Evolutionary conservation across 37 sponge, comb jelly and placozoan genomes (phyloP), one percentile per base, ranked within the genome.

Genomic region (Crambe crambe): DNA sequence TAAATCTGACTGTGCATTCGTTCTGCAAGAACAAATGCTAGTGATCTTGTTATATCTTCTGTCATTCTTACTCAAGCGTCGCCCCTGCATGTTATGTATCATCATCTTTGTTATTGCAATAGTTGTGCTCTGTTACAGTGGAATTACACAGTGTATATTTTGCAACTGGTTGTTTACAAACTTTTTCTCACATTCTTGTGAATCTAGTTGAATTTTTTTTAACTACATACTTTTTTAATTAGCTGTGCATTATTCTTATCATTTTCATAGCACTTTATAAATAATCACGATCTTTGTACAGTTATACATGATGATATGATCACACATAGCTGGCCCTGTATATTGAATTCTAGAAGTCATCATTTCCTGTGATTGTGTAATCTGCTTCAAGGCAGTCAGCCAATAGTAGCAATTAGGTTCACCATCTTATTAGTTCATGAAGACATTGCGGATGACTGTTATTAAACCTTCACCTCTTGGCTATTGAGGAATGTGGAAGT

Each of bases 31-130:
- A 42, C 97, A 97, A 71, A 83, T 88, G 73, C 35, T 92, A 3
- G 83, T 95, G 32, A 80, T 95, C 38, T 21, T 90, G 18, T 69
- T 95, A 26, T 95, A 91, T 61, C 69, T 95, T 29, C 68, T 89
- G 20, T 86, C 88, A 0, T 91, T 95, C 63, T 62, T 91, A 21
- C 85, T 97, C n/a, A 88, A 92, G 40, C 74, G 95, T 34, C 80
- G 93, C 23, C 97, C 97, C 2, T 97, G 97, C 57, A 74, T 91
- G 23, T 74, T 97, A 9, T 97, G 97, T 56, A 75, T 90, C 22
- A 72, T 85, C 20, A 90, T 93, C n/a, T 97, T 97, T 42, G 76
- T 94, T 37, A 51, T 90, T 35, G 92, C 97, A 9, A 82, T 88
- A 3, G 67, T 81, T 57, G 85, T 97, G 4, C 35, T 92, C 32